Evolutionary conservation across 2,888 invertebrate genomes (phyloP).

Genomic region (Meiosimyza platycephala): DNA sequence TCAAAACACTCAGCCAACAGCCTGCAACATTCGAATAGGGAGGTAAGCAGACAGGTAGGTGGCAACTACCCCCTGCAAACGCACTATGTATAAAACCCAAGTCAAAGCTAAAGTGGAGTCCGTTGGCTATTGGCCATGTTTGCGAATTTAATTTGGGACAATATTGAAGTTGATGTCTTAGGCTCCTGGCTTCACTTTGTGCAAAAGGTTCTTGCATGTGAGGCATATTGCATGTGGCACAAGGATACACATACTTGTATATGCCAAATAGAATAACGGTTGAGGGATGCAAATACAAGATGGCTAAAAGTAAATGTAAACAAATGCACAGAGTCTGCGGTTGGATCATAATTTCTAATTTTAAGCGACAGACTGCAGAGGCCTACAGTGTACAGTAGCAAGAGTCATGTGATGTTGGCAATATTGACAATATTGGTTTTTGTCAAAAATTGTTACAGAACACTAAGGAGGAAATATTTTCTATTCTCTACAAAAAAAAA

Average conservation of each 20-base stretch:
- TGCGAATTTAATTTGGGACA: conserved; percentile 23
- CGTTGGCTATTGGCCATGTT: conserved; percentile 19
- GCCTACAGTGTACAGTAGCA: too few species aligned
- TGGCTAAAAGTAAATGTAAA: conserved; percentile 28
- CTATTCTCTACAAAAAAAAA: too few species aligned
- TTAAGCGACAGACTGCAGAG: background rate
- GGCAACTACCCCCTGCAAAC: too few species aligned
- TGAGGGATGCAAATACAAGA: conserved; percentile 12
- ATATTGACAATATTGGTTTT: background rate
- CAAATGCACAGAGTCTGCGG: conserved; percentile 26
- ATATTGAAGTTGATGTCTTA: conserved; percentile 26
- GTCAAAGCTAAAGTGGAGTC: background rate
- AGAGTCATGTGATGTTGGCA: background rate
- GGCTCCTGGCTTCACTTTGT: background rate
- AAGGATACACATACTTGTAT: background rate
- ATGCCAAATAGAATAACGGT: background rate
- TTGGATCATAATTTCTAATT: conserved; percentile 20
- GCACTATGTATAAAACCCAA: background rate
- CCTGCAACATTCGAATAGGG: background rate
- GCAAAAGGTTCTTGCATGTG: background rate
- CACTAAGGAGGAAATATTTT: too few species aligned
- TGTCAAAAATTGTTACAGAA: too few species aligned
- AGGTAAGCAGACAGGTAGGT: background rate
- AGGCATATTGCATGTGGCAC: background rate
- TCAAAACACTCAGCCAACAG: background rate